A percentile compares a stretch with the other conserved stretches of the same genome.
Evolutionary conservation across 2,113 vertebrate genomes (phyloP).

Genomic region (Notarius quadriscutis): DNA sequence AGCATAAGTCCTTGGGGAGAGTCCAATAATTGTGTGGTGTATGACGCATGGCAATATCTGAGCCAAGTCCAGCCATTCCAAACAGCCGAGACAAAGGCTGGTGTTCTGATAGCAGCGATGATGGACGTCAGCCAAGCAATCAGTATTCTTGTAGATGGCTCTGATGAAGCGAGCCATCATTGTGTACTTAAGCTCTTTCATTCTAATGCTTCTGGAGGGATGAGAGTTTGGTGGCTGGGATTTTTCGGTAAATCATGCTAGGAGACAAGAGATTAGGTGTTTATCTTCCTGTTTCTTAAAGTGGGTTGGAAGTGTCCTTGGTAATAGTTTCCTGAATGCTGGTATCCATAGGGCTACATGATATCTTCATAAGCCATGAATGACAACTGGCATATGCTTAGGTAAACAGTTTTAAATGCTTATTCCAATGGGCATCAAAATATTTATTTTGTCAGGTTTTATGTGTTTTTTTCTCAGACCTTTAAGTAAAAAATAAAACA

Average conservation of each 20-base stretch:
- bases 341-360: background rate
- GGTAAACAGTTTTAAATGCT: background rate
- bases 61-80: conserved; percentile 15
- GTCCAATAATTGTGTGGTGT: conserved; percentile 31
- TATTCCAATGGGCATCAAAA: background rate
- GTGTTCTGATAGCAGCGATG: background rate
- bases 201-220: background rate
- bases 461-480: background rate
- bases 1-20: conserved; percentile 59
- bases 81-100: background rate
- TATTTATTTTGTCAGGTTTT: background rate
- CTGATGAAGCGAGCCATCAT: background rate
- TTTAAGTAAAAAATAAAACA: background rate
- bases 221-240: background rate
- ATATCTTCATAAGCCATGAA: background rate
- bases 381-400: background rate
- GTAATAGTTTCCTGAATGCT: background rate
- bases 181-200: conserved; percentile 5
- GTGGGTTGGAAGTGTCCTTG: background rate
- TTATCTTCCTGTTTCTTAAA: background rate
- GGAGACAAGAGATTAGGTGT: background rate
- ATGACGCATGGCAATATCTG: conserved; percentile 1
- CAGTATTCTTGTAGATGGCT: conserved; percentile 8
- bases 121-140: conserved; percentile 11
- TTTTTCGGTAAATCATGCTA: background rate